Evolutionary conservation across 2,888 invertebrate species (phyloP).

Genomic region (Oscheius sp.): DNA sequence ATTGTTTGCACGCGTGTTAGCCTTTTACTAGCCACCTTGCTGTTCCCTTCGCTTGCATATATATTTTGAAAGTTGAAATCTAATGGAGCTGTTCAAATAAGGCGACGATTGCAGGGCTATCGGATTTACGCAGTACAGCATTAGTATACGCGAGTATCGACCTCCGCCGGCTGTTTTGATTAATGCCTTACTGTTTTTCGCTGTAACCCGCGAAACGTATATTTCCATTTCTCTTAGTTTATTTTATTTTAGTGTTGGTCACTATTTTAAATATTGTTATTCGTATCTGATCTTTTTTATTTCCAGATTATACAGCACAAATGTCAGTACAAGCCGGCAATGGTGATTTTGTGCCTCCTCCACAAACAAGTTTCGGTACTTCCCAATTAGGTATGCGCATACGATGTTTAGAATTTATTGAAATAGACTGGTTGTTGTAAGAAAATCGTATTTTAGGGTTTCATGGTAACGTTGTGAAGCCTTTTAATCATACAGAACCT

Average conservation of each 20-base stretch:
- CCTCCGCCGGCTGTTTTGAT: too few species aligned
- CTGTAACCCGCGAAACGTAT: too few species aligned
- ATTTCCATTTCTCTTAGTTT: too few species aligned
- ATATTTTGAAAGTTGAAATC: too few species aligned
- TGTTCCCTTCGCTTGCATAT: neutral
- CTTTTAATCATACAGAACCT: neutral
- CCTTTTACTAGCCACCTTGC: neutral
- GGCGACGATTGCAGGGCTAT: too few species aligned
- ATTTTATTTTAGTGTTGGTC: too few species aligned
- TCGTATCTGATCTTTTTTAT: neutral
- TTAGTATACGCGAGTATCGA: too few species aligned
- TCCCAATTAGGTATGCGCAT: neutral
- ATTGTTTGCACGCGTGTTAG: constrained; percentile 18
- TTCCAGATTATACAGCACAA: neutral
- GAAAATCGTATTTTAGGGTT: neutral
- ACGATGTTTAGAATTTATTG: neutral
- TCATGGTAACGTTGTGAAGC: neutral
- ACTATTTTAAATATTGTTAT: neutral
- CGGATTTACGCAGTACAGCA: too few species aligned
- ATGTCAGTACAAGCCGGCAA: neutral
- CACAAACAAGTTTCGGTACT: constrained; percentile 17
- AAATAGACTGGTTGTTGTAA: too few species aligned
- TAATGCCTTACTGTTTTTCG: too few species aligned
- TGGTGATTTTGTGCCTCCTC: constrained; percentile 11
- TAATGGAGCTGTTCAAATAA: too few species aligned